These are phyloP conservation scores for Sebastes nivosus DNA, from an alignment of 2,797 vertebrate genomes.

Conservation along the genomic window DNA sequence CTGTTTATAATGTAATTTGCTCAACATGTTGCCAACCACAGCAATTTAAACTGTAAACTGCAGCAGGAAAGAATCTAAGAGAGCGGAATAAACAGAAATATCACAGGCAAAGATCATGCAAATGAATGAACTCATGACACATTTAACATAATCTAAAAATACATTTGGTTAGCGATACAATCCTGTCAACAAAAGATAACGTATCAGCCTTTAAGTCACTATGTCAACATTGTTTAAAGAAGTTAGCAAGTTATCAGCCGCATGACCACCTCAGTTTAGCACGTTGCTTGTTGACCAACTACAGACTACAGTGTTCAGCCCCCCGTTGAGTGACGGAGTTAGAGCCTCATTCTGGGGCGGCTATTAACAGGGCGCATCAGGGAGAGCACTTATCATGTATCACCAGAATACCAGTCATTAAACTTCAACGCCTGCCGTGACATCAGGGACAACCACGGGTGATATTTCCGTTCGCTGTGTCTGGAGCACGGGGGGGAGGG, in stretches of 20 bases:
- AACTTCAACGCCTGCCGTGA: conserved; percentile 43
- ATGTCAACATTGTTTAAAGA: not conserved
- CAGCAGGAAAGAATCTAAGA: not conserved
- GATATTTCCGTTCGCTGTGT: conserved; percentile 65
- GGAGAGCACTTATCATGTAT: conserved; percentile 63
- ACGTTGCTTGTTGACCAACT: conserved; percentile 37
- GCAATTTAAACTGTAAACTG: conserved; percentile 31
- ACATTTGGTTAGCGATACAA: not conserved
- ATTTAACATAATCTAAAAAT: not conserved
- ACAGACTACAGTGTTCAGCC: not conserved
- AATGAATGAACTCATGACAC: not conserved
- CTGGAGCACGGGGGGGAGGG: not conserved
- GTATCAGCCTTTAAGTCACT: not conserved
- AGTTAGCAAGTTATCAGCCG: not conserved
- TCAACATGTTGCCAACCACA: conserved; percentile 35
- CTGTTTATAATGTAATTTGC: conserved; percentile 39
- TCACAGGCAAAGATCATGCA: not conserved
- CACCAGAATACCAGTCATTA: conserved; percentile 70
- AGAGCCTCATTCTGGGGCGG: conserved; percentile 51
- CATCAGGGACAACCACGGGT: conserved; percentile 48
- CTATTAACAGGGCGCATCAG: conserved; percentile 56
- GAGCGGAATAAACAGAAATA: not conserved
- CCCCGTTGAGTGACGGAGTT: not conserved
- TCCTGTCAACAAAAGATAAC: not conserved
- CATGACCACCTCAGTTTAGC: conserved; percentile 32